Percentiles rank a stretch among this genome's conserved stretches.
These are phyloP conservation scores for Drosophila subsilvestris DNA, from an alignment of 2,888 invertebrate genomes.

Conservation along the genomic window DNA sequence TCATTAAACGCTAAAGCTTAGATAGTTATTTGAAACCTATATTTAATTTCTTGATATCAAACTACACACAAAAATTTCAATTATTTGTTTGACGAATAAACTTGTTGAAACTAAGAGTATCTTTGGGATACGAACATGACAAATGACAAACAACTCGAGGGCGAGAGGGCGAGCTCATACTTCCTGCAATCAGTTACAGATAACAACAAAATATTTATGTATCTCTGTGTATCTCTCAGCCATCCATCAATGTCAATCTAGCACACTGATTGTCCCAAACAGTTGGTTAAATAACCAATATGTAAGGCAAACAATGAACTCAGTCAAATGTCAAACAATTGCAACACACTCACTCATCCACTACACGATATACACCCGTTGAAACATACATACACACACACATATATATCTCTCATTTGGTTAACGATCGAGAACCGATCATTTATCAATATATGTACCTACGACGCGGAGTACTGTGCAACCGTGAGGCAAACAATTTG, in stretches of 20 bases:
- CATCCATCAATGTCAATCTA: slow-evolving; percentile 40
- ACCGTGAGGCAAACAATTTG: slow-evolving; percentile 21
- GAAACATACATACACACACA: slow-evolving; percentile 7
- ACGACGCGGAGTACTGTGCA: background rate
- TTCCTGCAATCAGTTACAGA: slow-evolving; percentile 27
- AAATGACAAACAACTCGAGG: background rate
- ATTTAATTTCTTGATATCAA: background rate
- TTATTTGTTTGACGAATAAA: slow-evolving; percentile 4
- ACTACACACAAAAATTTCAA: background rate
- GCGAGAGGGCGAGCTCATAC: background rate
- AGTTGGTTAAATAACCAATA: slow-evolving; percentile 30
- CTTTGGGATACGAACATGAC: background rate
- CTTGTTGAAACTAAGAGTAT: background rate
- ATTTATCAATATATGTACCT: slow-evolving; percentile 65
- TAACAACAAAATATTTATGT: slow-evolving; percentile 26
- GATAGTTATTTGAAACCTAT: too few species aligned
- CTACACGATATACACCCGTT: background rate
- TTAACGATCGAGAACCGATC: slow-evolving; percentile 61
- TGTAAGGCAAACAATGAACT: slow-evolving; percentile 31
- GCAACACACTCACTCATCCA: slow-evolving; percentile 4
- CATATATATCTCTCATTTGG: slow-evolving; percentile 21
- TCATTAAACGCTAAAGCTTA: too few species aligned
- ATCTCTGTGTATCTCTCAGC: background rate
- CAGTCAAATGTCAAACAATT: slow-evolving; percentile 42
- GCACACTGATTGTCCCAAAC: slow-evolving; percentile 35